Evolutionary conservation across 2,797 vertebrate genomes (phyloP), one percentile per base, ranked within the genome.

Genomic region (Poecile montanus): DNA sequence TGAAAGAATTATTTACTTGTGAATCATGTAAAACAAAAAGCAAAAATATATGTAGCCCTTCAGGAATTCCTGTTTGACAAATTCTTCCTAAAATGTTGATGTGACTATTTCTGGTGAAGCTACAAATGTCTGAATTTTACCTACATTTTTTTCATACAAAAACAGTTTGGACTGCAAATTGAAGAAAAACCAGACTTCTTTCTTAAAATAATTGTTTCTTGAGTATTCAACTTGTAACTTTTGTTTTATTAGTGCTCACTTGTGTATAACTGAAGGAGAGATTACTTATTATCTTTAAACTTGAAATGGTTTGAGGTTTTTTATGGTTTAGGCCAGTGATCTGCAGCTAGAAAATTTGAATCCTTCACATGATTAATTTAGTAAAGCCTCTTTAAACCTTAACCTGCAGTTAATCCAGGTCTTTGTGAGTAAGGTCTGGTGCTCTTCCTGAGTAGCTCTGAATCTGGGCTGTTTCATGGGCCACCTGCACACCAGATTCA

Each of bases 381-480:
- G 56, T 63, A 95, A 97, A 91, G 88, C 88, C 27, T 94, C 93
- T 96, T 96, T 93, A 88, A 88, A 91, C 75, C 57, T 96, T 93
- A 94, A 93, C 88, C 71, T 96, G 74, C 82, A 71, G 53, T 91
- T 95, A 95, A 97, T 94, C 81, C 75, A n/a, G 47, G 61, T 71
- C 83, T 94, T 85, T 91, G 82, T 94, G 85, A 60, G 56, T 74
- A 13, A 70, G 51, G 82, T 83, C 94, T 93, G 88, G 60, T 6
- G 9, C 57, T 88, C 40, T 94, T 94, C 85, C 90, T 53, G 85
- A 63, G 82, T 26, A 75, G 70, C 71, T 88, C 62, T 89, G 89
- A 38, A 14, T 60, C 58, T 51, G 79, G 45, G 66, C 79, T 88
- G 53, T 66, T 83, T 26, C 14, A 3, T 44, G 47, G 48, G 32